phyloP scores from a whole-genome alignment of 1,140 invertebrate species.

The Coelopa frigida region DNA sequence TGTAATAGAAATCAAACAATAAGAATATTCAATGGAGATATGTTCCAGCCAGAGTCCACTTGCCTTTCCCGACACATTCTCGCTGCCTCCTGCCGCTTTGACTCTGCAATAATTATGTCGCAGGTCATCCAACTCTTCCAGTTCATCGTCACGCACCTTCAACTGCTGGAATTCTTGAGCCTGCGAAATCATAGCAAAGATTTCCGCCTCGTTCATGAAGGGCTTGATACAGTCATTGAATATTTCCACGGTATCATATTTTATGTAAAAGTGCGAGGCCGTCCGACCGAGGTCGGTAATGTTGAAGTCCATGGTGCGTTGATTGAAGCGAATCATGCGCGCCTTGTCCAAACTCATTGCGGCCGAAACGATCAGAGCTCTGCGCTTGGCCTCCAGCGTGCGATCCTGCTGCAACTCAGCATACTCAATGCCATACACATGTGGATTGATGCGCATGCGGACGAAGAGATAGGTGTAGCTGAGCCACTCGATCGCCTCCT shows the following conservation, averaged over 20 bases:
- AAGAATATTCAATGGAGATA: background rate
- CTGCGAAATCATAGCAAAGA: slow-evolving; percentile 81
- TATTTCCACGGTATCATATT: slow-evolving; percentile 90
- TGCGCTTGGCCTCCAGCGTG: slow-evolving; percentile 61
- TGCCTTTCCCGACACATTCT: slow-evolving; percentile 92
- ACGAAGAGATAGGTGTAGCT: slow-evolving; percentile 96
- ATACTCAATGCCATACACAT: slow-evolving; percentile 79
- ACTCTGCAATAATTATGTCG: slow-evolving; percentile 65
- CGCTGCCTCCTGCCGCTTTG: slow-evolving; percentile 68
- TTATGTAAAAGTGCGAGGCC: slow-evolving; percentile 97
- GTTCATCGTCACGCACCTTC: slow-evolving; percentile 92
- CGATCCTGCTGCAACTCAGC: slow-evolving; percentile 68
- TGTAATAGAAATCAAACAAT: background rate
- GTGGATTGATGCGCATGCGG: slow-evolving; percentile 87
- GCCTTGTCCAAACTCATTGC: slow-evolving; percentile 85
- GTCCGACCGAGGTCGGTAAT: slow-evolving; percentile 88
- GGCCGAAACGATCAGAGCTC: slow-evolving; percentile 68
- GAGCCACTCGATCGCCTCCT: slow-evolving; percentile 96
- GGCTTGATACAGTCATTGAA: slow-evolving; percentile 74
- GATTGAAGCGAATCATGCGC: slow-evolving; percentile 88
- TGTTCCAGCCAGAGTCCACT: background rate
- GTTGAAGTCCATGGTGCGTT: slow-evolving; percentile 71
- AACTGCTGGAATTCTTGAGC: slow-evolving; percentile 95
- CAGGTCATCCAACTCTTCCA: slow-evolving; percentile 79
- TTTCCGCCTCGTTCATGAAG: slow-evolving; percentile 79